These are phyloP conservation scores for Anthopleura sola DNA, from an alignment of 64 coral and sea anemone species.

Conservation along the genomic window DNA sequence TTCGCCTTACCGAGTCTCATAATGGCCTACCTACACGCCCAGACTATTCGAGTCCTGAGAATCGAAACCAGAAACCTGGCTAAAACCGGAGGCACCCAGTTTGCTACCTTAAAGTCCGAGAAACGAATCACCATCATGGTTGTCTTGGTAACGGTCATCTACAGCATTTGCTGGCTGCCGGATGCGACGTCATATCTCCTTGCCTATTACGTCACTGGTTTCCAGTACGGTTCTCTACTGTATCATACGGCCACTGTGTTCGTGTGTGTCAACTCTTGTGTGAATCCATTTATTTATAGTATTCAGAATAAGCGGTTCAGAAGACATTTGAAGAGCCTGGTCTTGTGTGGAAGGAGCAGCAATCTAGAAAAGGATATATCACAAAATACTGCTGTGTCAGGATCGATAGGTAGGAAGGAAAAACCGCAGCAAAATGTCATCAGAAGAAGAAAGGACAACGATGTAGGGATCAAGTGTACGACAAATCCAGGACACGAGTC, in stretches of 20 bases:
- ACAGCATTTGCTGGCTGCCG: conserved; percentile 31
- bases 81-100: neutral
- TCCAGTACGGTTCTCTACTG: conserved; percentile 33
- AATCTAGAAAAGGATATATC: neutral
- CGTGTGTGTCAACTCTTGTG: conserved; percentile 22
- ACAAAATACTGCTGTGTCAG: neutral
- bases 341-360: neutral
- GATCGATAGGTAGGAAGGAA: neutral
- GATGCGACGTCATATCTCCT: conserved; percentile 41
- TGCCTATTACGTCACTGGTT: conserved; percentile 5
- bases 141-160: conserved; percentile 19
- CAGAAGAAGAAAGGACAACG: neutral
- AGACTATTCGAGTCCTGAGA: neutral
- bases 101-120: conserved; percentile 7
- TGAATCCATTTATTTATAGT: conserved; percentile 29
- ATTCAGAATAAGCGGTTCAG: conserved; percentile 17
- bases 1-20: neutral
- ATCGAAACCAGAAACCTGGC: neutral
- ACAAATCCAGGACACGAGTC: neutral
- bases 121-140: conserved; percentile 39
- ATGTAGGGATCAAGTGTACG: neutral
- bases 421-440: neutral
- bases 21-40: conserved; percentile 6
- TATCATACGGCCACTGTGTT: conserved; percentile 37
- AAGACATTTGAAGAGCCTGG: neutral